phyloP scores from a whole-genome alignment of 2,888 invertebrate species.

The Lissocephala sabroskyi region DNA sequence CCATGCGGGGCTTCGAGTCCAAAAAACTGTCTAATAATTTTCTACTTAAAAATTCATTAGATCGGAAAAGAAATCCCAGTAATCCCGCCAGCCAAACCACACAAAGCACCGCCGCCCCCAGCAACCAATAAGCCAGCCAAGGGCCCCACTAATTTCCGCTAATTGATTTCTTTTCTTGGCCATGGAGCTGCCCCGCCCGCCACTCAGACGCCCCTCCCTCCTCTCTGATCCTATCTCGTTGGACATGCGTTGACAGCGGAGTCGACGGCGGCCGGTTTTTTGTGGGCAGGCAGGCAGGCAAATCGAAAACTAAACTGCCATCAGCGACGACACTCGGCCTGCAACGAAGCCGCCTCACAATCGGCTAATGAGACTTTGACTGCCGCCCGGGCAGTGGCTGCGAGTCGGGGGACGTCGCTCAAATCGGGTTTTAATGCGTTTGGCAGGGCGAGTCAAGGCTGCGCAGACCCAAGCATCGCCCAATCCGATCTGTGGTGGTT shows the following conservation, averaged over 20 bases:
- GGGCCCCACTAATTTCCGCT: slow-evolving; percentile 49
- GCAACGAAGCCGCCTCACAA: slow-evolving; percentile 4
- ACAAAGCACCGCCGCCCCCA: not conserved
- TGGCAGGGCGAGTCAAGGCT: slow-evolving; percentile 19
- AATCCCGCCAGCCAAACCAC: slow-evolving; percentile 22
- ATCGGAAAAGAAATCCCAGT: slow-evolving; percentile 41
- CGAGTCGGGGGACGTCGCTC: slow-evolving; percentile 16
- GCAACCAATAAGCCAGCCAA: not conserved
- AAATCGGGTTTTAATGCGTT: slow-evolving; percentile 61
- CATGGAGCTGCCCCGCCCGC: slow-evolving; percentile 20
- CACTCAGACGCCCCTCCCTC: slow-evolving; percentile 50
- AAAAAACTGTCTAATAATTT: slow-evolving; percentile 55
- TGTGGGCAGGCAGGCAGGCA: slow-evolving; percentile 23
- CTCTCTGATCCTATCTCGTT: no score
- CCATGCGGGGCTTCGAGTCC: no score
- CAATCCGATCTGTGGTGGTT: not conserved
- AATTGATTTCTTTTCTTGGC: slow-evolving; percentile 50
- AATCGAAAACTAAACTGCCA: slow-evolving; percentile 55
- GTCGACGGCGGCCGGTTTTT: slow-evolving; percentile 9
- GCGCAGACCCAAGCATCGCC: no score
- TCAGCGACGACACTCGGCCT: slow-evolving; percentile 42
- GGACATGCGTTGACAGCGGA: slow-evolving; percentile 53
- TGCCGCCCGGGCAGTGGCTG: not conserved
- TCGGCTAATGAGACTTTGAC: not conserved
- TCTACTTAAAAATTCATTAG: slow-evolving; percentile 58